phyloP scores from a whole-genome alignment of 2,113 vertebrate species.

The Speoplatyrhinus poulsoni region DNA sequence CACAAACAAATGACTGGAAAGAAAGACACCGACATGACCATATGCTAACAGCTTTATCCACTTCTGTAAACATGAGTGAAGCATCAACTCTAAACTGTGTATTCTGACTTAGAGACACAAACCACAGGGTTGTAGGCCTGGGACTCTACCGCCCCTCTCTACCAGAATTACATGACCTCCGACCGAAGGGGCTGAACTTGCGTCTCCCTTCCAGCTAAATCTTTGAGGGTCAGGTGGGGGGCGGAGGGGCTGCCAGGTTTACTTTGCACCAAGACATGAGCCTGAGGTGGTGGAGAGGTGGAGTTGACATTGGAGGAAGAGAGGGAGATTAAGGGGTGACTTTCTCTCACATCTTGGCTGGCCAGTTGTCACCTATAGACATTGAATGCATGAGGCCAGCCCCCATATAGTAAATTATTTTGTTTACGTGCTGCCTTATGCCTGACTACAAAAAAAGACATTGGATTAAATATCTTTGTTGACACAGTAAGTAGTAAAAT shows the following conservation, averaged over 20 bases:
- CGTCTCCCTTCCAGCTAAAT: conserved; percentile 26
- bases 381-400: too few relatives aligned
- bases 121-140: not conserved
- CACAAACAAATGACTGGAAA: not conserved
- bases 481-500: too few relatives aligned
- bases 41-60: not conserved
- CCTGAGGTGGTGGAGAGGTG: conserved; percentile 48
- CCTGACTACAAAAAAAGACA: not conserved
- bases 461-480: too few relatives aligned
- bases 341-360: conserved; percentile 14
- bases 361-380: conserved; percentile 2
- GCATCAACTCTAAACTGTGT: conserved; percentile 3
- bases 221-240: conserved; percentile 12
- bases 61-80: conserved; percentile 17
- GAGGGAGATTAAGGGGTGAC: conserved; percentile 14
- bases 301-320: conserved; percentile 41
- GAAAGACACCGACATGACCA: not conserved
- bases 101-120: conserved; percentile 33
- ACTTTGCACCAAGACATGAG: conserved; percentile 59
- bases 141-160: conserved; percentile 17
- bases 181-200: conserved; percentile 64
- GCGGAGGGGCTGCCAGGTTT: conserved; percentile 52
- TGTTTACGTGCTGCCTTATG: not conserved
- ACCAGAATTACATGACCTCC: conserved; percentile 61
- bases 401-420: not conserved